Conservation (phyloP, 2,888 invertebrate genomes). For the Frankliniella fusca region DNA sequence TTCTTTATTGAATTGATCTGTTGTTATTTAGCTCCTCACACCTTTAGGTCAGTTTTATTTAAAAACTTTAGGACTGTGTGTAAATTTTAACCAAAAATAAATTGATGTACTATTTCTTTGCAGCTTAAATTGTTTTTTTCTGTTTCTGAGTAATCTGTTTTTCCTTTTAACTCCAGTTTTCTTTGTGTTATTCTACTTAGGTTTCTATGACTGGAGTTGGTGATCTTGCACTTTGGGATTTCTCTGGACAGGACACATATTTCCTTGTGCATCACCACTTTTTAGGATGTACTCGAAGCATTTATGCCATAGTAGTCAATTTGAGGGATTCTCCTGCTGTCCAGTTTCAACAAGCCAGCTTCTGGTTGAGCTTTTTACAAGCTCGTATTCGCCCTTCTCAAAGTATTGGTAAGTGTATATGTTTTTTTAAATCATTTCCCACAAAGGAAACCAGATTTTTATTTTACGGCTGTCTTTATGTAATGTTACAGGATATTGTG, state of each 20-base stretch:
- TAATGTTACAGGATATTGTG: conserved; percentile 53
- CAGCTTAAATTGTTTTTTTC: too few species aligned
- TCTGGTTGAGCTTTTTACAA: conserved; percentile 71
- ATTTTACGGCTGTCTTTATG: not conserved
- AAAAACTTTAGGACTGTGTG: too few species aligned
- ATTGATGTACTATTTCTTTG: too few species aligned
- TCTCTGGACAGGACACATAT: conserved; percentile 71
- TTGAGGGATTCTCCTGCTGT: conserved; percentile 62
- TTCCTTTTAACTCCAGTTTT: not conserved
- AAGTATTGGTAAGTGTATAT: conserved; percentile 52
- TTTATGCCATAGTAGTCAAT: conserved; percentile 62
- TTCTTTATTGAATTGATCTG: too few species aligned
- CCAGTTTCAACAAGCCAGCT: conserved; percentile 63
- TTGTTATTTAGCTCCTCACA: too few species aligned
- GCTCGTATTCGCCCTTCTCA: conserved; percentile 59
- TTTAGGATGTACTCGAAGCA: conserved; percentile 53
- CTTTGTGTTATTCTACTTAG: conserved; percentile 44
- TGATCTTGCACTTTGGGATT: conserved; percentile 67
- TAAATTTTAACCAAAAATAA: too few species aligned
- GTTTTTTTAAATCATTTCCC: not conserved
- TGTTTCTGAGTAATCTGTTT: conserved; percentile 17
- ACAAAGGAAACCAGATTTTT: conserved; percentile 32
- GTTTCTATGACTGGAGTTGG: conserved; percentile 55
- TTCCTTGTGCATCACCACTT: conserved; percentile 68
- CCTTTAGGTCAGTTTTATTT: too few species aligned